A percentile compares a stretch with the other conserved stretches of the same genome.
Conservation (phyloP, 2,888 invertebrate species). For the Digitonthophagus gazella region DNA sequence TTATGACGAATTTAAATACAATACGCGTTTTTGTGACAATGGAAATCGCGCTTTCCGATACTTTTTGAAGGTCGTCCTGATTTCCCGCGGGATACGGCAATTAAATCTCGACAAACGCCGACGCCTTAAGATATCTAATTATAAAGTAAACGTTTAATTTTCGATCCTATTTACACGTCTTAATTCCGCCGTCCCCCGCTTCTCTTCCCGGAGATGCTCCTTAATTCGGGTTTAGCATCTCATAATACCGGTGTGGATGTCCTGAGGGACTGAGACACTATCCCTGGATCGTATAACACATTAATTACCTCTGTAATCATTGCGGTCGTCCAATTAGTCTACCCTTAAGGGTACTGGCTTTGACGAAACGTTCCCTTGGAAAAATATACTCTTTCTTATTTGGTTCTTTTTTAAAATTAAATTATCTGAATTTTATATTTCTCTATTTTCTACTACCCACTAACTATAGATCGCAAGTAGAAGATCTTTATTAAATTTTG, state of each 20-base stretch:
- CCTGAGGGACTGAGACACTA: slow-evolving; percentile 34
- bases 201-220: slow-evolving; percentile 4
- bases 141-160: slow-evolving; percentile 15
- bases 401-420: too few relatives aligned
- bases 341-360: slow-evolving; percentile 29
- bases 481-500: not conserved
- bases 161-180: slow-evolving; percentile 21
- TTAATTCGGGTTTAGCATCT: slow-evolving; percentile 24
- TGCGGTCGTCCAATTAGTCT: slow-evolving; percentile 43
- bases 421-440: too few relatives aligned
- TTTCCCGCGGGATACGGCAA: too few relatives aligned
- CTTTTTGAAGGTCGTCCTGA: not conserved
- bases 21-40: not conserved
- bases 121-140: not conserved
- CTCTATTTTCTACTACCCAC: too few relatives aligned
- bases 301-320: slow-evolving; percentile 48
- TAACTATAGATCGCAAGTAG: too few relatives aligned
- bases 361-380: slow-evolving; percentile 3
- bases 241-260: slow-evolving; percentile 37
- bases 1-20: not conserved
- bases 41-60: not conserved
- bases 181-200: slow-evolving; percentile 18
- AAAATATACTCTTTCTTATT: not conserved
- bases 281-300: slow-evolving; percentile 44
- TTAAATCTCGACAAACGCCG: too few relatives aligned